These are phyloP conservation scores for Drosophila mojavensis DNA, from an alignment of 1,140 invertebrate genomes.

Conservation along the genomic window DNA sequence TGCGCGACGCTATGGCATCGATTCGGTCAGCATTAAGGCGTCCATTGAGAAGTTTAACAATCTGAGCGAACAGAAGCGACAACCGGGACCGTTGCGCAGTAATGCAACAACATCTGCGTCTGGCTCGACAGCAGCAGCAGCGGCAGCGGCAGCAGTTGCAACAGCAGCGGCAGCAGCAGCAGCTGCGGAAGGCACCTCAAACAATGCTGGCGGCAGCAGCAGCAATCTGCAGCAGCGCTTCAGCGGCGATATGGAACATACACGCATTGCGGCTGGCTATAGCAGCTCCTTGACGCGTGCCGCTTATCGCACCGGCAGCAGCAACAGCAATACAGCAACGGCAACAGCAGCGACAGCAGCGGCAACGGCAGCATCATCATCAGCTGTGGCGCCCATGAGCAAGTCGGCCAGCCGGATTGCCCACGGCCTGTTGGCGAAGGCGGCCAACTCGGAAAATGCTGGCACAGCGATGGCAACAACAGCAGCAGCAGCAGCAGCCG, in stretches of 20 bases:
- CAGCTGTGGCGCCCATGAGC: conserved; percentile 22
- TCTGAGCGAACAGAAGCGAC: conserved; percentile 69
- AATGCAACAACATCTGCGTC: background rate
- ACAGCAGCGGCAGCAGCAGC: background rate
- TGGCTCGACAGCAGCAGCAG: background rate
- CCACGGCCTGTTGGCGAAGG: conserved; percentile 24
- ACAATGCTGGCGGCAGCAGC: conserved; percentile 53
- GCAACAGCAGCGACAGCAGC: background rate
- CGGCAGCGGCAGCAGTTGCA: background rate
- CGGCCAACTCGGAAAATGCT: conserved; percentile 2
- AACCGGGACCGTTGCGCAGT: conserved; percentile 29
- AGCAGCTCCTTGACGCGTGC: conserved; percentile 74
- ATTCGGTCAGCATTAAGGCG: conserved; percentile 76
- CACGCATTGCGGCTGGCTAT: conserved; percentile 60
- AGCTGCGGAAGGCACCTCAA: background rate
- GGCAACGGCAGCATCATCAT: background rate
- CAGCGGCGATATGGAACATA: conserved; percentile 65
- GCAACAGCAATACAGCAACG: background rate
- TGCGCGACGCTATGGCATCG: conserved; percentile 64
- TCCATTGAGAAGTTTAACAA: conserved; percentile 83
- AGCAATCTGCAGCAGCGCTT: conserved; percentile 75
- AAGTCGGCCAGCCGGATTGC: conserved; percentile 38
- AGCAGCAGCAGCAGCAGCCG: conserved; percentile 2
- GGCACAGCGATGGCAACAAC: background rate
- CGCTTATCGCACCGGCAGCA: conserved; percentile 54